Conservation (phyloP, 1,140 invertebrate genomes). For the Goniozus legneri region DNA sequence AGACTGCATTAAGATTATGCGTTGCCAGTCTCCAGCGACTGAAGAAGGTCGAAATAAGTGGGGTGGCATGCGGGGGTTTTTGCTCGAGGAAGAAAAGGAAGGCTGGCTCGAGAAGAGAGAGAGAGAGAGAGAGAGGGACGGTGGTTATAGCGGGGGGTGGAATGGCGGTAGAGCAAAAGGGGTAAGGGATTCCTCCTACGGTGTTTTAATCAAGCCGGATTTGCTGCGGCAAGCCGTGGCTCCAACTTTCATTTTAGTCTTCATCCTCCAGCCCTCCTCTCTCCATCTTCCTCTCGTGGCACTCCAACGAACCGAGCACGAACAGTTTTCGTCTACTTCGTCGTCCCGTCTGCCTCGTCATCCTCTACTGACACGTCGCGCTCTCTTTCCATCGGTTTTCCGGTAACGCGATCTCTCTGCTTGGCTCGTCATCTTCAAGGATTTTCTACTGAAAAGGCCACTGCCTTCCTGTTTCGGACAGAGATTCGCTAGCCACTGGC, state of each 20-base stretch:
- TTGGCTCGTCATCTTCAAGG: too few relatives aligned
- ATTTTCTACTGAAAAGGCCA: constrained; percentile 23
- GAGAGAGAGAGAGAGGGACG: background rate
- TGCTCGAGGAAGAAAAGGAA: constrained; percentile 4
- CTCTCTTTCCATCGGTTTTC: constrained; percentile 8
- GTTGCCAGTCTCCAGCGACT: constrained; percentile 37
- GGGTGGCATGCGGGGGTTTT: constrained; percentile 11
- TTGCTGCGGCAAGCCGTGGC: constrained; percentile 53
- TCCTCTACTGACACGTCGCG: background rate
- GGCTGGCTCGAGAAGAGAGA: background rate
- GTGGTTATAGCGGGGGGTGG: background rate
- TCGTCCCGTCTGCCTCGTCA: background rate
- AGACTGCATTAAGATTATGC: constrained; percentile 57
- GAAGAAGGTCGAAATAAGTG: constrained; percentile 39
- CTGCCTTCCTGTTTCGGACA: background rate
- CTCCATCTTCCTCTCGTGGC: constrained; percentile 2
- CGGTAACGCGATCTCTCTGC: constrained; percentile 19
- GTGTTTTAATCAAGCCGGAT: constrained; percentile 55
- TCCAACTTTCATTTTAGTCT: constrained; percentile 54
- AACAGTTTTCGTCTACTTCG: background rate
- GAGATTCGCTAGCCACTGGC: too few relatives aligned
- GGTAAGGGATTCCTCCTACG: constrained; percentile 46
- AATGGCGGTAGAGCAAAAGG: constrained; percentile 27
- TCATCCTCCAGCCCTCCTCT: constrained; percentile 27
- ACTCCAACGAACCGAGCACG: background rate